Conservation (phyloP, 2,113 vertebrate genomes). For the Rhinoptilus africanus region DNA sequence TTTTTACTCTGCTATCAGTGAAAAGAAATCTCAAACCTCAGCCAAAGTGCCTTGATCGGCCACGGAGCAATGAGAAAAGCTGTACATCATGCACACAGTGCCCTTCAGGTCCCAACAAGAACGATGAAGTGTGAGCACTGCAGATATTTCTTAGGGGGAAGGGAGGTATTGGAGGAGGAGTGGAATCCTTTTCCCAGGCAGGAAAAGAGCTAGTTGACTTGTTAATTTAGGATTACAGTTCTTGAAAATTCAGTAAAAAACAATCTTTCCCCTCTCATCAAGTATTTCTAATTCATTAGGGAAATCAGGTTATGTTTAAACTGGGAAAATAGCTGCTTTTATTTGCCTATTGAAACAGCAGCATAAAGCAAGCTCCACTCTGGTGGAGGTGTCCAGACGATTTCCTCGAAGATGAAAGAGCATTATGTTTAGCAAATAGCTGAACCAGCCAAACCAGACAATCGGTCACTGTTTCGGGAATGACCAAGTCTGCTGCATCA, state of each 20-base stretch:
- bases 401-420: slow-evolving; percentile 65
- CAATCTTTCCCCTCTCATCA: not conserved
- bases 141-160: not conserved
- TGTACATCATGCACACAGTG: not conserved
- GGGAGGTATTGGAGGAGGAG: not conserved
- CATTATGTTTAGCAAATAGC: slow-evolving; percentile 62
- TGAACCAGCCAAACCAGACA: slow-evolving; percentile 61
- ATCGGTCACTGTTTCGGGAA: slow-evolving; percentile 38
- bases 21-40: not conserved
- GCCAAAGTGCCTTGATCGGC: not conserved
- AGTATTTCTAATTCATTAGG: not conserved
- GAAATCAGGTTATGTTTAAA: slow-evolving; percentile 51
- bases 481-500: not conserved
- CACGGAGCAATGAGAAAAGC: not conserved
- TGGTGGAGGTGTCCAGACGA: slow-evolving; percentile 54
- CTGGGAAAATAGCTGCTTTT: slow-evolving; percentile 19
- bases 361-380: slow-evolving; percentile 48
- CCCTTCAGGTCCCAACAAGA: not conserved
- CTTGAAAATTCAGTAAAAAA: not conserved
- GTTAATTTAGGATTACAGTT: not conserved
- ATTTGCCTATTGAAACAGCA: slow-evolving; percentile 53
- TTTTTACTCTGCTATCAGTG: not conserved
- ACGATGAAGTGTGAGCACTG: not conserved
- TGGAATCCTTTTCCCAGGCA: not conserved
- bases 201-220: not conserved